Base-by-base conservation (phyloP, 2,797 vertebrate genomes). In the Siniperca scherzeri region DNA sequence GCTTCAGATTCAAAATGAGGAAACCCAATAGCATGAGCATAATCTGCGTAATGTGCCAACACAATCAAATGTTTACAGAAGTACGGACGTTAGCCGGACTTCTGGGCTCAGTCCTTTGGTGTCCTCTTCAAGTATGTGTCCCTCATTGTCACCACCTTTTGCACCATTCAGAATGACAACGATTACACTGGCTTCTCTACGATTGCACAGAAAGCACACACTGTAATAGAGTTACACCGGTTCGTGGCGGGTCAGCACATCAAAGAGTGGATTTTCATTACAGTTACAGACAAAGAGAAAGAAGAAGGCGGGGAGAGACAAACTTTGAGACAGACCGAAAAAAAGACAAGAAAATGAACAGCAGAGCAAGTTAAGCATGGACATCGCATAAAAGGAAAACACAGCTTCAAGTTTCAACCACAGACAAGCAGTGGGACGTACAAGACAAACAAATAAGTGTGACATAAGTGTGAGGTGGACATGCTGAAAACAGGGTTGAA, bases 401-500 rank as follows among this genome's bases (percentile, higher is more conserved):
- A 52, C 52, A 67, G 25, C 17, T 69, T 69, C 4, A 61, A 55
- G 55, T 53, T 68, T 55, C 64, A 78, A 74, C 30, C 38, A 27
- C 52, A 70, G 30, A 33, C 40, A 46, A 53, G 40, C 1, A 25
- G 25, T 36, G 25, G 17, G 33, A 46, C 53, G 33, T 17, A 71
- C 14, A 44, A 66, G 82, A 66, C 70, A 44, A 76, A 76, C 52
- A 59, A 64, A n/a, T n/a, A n/a, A n/a, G n/a, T n/a, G n/a, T n/a
- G 48, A 80, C 65, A 53, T 53, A 71, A 65, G 52, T 42, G 77
- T 60, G 50, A 71, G n/a, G 52, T 19, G 55, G 70, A 67, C 79
- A n/a, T 46, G 65, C 8, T 59, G 50, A 46, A 72, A 71, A 78
- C 36, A 55, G 62, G 50, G 62, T 1, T 66, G 46, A 52, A 33